A percentile compares a stretch with the other conserved stretches of the same genome.
Evolutionary conservation across 2,888 invertebrate species (phyloP).

Genomic region (Allolobophora icterica): DNA sequence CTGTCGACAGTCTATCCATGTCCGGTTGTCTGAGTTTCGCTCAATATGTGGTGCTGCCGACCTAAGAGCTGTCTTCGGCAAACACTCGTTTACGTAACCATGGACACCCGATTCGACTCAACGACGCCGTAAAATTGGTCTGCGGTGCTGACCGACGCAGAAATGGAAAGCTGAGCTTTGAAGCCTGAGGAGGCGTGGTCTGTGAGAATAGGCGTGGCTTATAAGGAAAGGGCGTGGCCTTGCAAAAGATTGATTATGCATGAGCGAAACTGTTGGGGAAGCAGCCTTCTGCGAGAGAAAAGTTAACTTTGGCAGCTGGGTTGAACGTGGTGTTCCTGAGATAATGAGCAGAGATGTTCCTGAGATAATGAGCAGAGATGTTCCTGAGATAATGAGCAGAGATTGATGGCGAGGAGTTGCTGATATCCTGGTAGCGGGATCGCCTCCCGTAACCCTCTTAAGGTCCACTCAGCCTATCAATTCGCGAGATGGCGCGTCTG

Average conservation of each 20-base stretch:
- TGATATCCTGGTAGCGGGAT: too few relatives aligned
- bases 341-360: too few relatives aligned
- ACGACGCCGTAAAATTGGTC: slow-evolving; percentile 5
- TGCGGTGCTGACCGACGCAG: neutral
- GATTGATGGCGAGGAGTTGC: too few relatives aligned
- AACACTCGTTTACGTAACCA: slow-evolving; percentile 4
- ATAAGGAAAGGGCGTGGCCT: neutral
- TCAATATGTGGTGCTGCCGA: neutral
- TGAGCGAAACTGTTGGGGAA: neutral
- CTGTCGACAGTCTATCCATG: neutral
- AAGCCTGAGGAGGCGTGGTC: neutral
- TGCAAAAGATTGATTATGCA: neutral
- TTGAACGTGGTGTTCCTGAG: too few relatives aligned
- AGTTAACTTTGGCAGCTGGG: too few relatives aligned
- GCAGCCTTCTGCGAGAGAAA: too few relatives aligned
- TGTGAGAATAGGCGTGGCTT: neutral
- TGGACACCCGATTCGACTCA: neutral
- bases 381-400: too few relatives aligned
- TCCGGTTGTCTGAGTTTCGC: neutral
- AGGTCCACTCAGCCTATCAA: too few relatives aligned
- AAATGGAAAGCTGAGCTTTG: slow-evolving; percentile 17
- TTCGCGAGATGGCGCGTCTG: too few relatives aligned
- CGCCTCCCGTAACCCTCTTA: too few relatives aligned
- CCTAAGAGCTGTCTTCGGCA: slow-evolving; percentile 7
- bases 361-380: too few relatives aligned